phyloP scores from a whole-genome alignment of 92 coral and sea anemone genomes.

The Actinostola sp. region DNA sequence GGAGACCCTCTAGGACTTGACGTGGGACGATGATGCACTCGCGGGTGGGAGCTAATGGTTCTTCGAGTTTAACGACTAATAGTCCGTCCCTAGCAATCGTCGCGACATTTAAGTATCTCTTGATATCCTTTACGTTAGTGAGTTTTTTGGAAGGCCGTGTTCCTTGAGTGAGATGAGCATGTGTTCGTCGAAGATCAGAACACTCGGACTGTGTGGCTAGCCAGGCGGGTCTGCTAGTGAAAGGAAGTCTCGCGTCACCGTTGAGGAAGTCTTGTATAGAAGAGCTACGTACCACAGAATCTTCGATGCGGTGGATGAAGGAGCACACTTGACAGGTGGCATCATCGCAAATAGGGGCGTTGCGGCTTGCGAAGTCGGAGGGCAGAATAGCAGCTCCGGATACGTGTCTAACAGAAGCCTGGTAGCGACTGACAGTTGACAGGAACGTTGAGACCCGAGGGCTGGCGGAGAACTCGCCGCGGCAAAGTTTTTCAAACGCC shows the following conservation, averaged over 20 bases:
- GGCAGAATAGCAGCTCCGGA: slow-evolving; percentile 53
- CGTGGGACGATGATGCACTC: slow-evolving; percentile 66
- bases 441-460: too few relatives aligned
- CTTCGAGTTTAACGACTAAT: slow-evolving; percentile 59
- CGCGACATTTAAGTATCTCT: slow-evolving; percentile 57
- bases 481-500: slow-evolving; percentile 56
- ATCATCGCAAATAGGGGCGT: too few relatives aligned
- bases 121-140: slow-evolving; percentile 63
- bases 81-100: slow-evolving; percentile 58
- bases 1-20: slow-evolving; percentile 56
- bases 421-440: too few relatives aligned
- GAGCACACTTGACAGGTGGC: too few relatives aligned
- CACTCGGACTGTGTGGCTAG: slow-evolving; percentile 21
- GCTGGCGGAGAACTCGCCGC: slow-evolving; percentile 59
- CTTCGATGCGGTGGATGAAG: too few relatives aligned
- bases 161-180: too few relatives aligned
- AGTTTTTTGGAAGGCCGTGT: slow-evolving; percentile 65
- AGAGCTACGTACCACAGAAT: too few relatives aligned
- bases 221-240: too few relatives aligned
- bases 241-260: too few relatives aligned
- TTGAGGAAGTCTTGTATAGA: too few relatives aligned
- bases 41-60: slow-evolving; percentile 49
- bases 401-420: slow-evolving; percentile 45
- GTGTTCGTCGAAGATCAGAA: slow-evolving; percentile 11
- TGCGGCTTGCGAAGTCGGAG: too few relatives aligned